phyloP scores from a whole-genome alignment of 2,888 invertebrate species.

The Sphaerophoria rueppellii region DNA sequence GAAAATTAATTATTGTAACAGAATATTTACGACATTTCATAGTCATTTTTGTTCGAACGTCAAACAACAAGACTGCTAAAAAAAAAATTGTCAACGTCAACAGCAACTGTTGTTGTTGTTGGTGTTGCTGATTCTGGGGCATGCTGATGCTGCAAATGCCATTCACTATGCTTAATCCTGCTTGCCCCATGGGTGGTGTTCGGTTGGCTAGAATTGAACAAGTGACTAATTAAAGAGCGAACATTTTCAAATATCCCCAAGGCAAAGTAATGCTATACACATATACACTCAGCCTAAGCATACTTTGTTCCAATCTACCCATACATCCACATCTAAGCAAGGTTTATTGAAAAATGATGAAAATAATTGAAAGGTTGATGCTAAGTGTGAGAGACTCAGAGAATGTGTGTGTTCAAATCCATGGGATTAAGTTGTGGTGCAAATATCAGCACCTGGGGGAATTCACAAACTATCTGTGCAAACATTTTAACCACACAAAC shows the following conservation, averaged over 20 bases:
- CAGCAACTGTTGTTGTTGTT: constrained; percentile 48
- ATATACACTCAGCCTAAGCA: neutral
- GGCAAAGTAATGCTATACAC: constrained; percentile 23
- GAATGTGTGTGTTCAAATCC: constrained; percentile 18
- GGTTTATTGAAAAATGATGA: constrained; percentile 54
- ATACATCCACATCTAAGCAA: neutral
- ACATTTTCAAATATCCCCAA: constrained; percentile 31
- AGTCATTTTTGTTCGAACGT: constrained; percentile 2
- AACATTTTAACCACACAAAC: constrained; percentile 50
- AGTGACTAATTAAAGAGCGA: constrained; percentile 63
- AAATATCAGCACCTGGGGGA: constrained; percentile 63
- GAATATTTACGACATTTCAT: constrained; percentile 21
- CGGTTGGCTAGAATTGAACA: constrained; percentile 50
- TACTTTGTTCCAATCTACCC: neutral
- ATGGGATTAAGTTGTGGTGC: constrained; percentile 53
- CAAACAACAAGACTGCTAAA: neutral
- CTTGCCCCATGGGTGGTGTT: constrained; percentile 40
- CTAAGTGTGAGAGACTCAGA: neutral
- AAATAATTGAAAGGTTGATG: constrained; percentile 56
- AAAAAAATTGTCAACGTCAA: constrained; percentile 21
- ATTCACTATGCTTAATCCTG: constrained; percentile 33
- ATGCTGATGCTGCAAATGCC: neutral
- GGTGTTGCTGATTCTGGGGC: constrained; percentile 3
- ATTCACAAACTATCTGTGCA: constrained; percentile 35
- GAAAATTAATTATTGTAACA: constrained; percentile 68